Evolutionary conservation across 2,113 vertebrate genomes (phyloP).

Genomic region (Okapia johnstoni): DNA sequence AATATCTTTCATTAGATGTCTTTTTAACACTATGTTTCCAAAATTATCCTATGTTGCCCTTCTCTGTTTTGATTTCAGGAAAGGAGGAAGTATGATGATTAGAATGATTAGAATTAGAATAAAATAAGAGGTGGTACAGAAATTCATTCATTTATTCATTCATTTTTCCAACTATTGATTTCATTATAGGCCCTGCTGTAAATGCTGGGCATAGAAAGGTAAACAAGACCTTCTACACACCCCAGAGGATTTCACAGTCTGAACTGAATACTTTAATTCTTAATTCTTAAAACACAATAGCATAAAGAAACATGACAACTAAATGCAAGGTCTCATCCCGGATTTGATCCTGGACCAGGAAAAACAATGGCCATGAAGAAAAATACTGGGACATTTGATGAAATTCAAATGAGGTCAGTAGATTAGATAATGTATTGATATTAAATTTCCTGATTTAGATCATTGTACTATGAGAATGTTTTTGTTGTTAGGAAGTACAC

Average conservation of each 20-base stretch:
- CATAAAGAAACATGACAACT: background rate
- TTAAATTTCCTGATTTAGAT: background rate
- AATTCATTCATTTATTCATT: background rate
- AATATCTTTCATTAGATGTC: background rate
- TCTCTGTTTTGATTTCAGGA: conserved; percentile 38
- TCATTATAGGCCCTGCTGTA: background rate
- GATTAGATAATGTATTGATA: background rate
- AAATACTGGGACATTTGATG: background rate
- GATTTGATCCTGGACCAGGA: background rate
- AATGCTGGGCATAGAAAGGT: background rate
- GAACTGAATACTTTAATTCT: background rate
- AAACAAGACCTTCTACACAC: background rate
- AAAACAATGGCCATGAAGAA: background rate
- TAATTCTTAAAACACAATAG: conserved; percentile 7
- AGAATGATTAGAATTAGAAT: background rate
- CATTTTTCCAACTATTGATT: background rate
- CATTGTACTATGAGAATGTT: background rate
- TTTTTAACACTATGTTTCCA: conserved; percentile 1
- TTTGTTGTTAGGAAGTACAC: background rate
- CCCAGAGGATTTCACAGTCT: background rate
- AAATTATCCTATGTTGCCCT: background rate
- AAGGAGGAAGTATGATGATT: background rate
- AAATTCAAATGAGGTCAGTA: background rate
- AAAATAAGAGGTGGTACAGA: background rate
- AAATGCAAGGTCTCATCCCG: background rate